phyloP scores from a whole-genome alignment of 1,140 invertebrate species.

The Metopolophium dirhodum region DNA sequence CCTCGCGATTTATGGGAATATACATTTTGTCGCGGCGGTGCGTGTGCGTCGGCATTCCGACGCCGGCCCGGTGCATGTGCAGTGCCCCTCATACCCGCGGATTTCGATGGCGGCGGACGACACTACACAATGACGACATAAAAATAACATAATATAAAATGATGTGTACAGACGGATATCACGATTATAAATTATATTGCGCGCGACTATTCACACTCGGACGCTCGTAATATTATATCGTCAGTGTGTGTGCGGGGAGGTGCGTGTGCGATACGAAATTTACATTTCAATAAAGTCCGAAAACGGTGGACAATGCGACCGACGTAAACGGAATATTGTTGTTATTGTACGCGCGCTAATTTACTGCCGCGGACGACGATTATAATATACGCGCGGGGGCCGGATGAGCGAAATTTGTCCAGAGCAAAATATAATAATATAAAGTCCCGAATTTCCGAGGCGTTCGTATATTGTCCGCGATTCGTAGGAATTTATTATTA shows the following conservation, averaged over 20 bases:
- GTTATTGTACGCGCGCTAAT: background rate
- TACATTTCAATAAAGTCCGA: background rate
- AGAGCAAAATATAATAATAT: no score
- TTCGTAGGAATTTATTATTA: no score
- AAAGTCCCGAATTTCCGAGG: no score
- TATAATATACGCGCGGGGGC: no score
- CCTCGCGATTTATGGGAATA: constrained; percentile 7
- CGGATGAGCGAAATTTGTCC: no score
- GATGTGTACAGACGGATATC: background rate
- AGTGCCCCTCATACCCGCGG: background rate
- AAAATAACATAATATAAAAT: background rate
- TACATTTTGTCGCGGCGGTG: background rate
- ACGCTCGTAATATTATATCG: background rate
- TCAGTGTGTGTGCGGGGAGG: background rate
- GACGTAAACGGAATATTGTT: background rate
- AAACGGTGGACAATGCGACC: background rate
- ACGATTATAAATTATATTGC: background rate
- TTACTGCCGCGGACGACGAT: no score
- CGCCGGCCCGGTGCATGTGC: background rate
- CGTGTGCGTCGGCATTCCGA: background rate
- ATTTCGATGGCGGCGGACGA: background rate
- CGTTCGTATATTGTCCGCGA: no score
- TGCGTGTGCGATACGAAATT: background rate
- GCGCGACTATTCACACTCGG: background rate
- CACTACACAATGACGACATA: background rate